phyloP scores from a whole-genome alignment of 1,140 invertebrate species.

The Drosophila nebulosa region DNA sequence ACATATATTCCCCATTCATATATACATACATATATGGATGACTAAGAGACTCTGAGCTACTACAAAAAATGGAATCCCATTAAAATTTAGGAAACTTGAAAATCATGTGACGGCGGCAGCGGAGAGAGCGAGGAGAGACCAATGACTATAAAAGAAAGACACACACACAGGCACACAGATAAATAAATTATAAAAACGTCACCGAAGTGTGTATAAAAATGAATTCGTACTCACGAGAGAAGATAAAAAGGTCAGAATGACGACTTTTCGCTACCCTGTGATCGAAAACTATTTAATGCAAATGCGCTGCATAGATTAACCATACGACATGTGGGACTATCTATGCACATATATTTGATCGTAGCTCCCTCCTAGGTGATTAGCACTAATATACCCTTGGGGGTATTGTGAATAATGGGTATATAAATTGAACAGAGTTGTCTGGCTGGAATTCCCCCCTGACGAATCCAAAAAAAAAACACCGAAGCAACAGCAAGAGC shows the following conservation, averaged over 20 bases:
- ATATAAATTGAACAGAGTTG: not conserved
- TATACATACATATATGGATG: no score
- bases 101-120: constrained; percentile 5
- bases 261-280: constrained; percentile 1
- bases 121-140: constrained; percentile 9
- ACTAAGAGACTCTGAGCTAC: constrained; percentile 23
- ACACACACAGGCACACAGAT: constrained; percentile 24
- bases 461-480: constrained; percentile 31
- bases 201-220: constrained; percentile 36
- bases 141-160: constrained; percentile 39
- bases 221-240: not conserved
- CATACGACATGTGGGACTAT: not conserved
- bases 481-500: constrained; percentile 8
- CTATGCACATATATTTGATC: no score
- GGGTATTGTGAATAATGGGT: not conserved
- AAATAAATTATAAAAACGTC: constrained; percentile 65
- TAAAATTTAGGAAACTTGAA: constrained; percentile 37
- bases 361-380: no score
- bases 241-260: not conserved
- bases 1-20: not conserved
- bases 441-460: constrained; percentile 39
- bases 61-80: constrained; percentile 27
- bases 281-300: not conserved
- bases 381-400: not conserved
- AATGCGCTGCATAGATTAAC: not conserved